phyloP scores from a whole-genome alignment of 2,797 vertebrate genomes.

The Chrosomus eos region DNA sequence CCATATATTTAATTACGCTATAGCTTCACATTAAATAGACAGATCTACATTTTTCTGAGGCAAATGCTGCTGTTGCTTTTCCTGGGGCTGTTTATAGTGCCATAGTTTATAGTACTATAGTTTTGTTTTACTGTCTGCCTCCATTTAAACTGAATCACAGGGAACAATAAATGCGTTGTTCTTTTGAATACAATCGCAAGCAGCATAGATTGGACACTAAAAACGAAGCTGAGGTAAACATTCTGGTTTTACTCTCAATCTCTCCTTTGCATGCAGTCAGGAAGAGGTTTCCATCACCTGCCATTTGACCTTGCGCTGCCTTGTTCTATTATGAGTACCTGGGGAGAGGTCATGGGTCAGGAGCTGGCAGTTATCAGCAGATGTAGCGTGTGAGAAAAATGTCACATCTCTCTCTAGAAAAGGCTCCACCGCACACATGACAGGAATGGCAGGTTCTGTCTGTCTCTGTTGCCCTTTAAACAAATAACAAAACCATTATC shows the following conservation, averaged over 20 bases:
- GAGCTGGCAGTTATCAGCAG: slow-evolving; percentile 12
- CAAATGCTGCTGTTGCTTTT: not conserved
- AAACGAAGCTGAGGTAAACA: not conserved
- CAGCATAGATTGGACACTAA: not conserved
- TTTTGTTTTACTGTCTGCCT: not conserved
- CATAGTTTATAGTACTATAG: not conserved
- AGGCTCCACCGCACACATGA: not conserved
- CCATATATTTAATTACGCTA: not conserved
- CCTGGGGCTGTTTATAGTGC: not conserved
- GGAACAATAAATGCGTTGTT: not conserved
- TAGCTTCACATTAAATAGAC: not conserved
- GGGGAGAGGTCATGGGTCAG: slow-evolving; percentile 32
- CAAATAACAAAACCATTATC: slow-evolving; percentile 17
- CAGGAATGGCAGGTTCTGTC: slow-evolving; percentile 8
- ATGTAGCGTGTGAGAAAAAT: slow-evolving; percentile 30
- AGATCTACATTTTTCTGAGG: not conserved
- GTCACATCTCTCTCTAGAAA: slow-evolving; percentile 8
- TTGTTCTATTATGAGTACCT: slow-evolving; percentile 30
- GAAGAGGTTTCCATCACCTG: not conserved
- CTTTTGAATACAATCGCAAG: not conserved
- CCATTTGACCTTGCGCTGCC: slow-evolving; percentile 20
- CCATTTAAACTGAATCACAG: not conserved
- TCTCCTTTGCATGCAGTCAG: slow-evolving; percentile 4
- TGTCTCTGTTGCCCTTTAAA: slow-evolving; percentile 26
- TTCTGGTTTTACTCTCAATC: slow-evolving; percentile 17